These are phyloP conservation scores for Hirtodrosophila trivittata DNA, from an alignment of 2,888 invertebrate genomes.

Conservation along the genomic window DNA sequence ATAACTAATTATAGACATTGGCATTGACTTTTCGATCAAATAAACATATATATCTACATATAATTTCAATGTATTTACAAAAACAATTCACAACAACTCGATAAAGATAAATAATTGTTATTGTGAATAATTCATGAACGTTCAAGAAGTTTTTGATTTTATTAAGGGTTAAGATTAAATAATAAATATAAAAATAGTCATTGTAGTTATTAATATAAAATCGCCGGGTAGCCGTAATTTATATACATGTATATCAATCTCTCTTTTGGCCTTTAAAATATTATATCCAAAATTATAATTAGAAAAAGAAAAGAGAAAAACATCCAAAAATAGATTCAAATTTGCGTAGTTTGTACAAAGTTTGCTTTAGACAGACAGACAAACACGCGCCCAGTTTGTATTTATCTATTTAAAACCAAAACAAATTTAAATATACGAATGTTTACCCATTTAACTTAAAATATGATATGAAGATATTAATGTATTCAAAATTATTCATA, in stretches of 20 bases:
- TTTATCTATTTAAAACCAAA: slow-evolving; percentile 14
- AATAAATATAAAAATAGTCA: not conserved
- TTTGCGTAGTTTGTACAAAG: slow-evolving; percentile 63
- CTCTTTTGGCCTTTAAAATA: slow-evolving; percentile 4
- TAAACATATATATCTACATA: not conserved
- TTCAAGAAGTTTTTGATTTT: too few relatives aligned
- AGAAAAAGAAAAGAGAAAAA: slow-evolving; percentile 26
- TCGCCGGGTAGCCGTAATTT: slow-evolving; percentile 5
- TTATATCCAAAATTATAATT: slow-evolving; percentile 25
- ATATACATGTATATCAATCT: not conserved
- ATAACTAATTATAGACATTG: slow-evolving; percentile 19
- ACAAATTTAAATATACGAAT: slow-evolving; percentile 8
- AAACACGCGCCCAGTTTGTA: slow-evolving; percentile 23
- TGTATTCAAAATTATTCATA: too few relatives aligned
- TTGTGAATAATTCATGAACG: slow-evolving; percentile 1
- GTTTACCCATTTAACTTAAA: too few relatives aligned
- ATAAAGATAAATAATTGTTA: slow-evolving; percentile 30
- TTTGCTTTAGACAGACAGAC: slow-evolving; percentile 27
- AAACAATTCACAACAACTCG: slow-evolving; percentile 7
- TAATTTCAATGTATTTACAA: not conserved
- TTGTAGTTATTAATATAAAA: too few relatives aligned
- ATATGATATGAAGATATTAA: not conserved
- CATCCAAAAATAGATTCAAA: slow-evolving; percentile 55
- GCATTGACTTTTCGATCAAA: slow-evolving; percentile 9
- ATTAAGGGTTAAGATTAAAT: too few relatives aligned